Evolutionary conservation across 2,888 invertebrate species (phyloP), one percentile per base, ranked within the genome.

Genomic region (Meliscaeva auricollis): DNA sequence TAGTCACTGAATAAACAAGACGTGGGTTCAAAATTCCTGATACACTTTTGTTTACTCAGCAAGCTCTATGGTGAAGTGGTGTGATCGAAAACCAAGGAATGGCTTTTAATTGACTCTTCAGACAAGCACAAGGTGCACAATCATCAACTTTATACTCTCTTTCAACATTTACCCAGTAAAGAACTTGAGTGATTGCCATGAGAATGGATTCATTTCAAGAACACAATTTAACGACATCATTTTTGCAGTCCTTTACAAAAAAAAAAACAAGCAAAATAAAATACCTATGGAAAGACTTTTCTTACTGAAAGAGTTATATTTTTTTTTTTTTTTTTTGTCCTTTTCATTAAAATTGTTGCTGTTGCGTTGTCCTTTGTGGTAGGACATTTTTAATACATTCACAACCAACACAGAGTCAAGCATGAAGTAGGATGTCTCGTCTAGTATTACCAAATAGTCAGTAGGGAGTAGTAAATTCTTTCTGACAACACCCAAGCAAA

Each of bases 401-500:
- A 17, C 58, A 58, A 38, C 35, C 30, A 1, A 7, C 8, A 9
- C 13, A 0, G 4, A 32, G 56, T 35, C 38, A 15, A 41, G 17
- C 46, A 7, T 46, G 30, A 64, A 64, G 46, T 13, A 46, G 46
- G 30, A 32, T 38, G 46, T 64, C 64, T 64, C 46, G 30, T 30
- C 64, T 64, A 46, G 46, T 64, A 46, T 64, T 64, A 46, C 46
- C 46, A 64, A 64, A 64, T 30, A 64, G 64, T 46, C 46, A 30
- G 64, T 6, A 32, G 46, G 64, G 30, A 64, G 46, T 64, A 46
- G 46, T 64, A 64, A 64, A 64, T 64, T 64, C 46, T 30, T 11
- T 46, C 5, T 64, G 64, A 46, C 46, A 46, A 46, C 46, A 32
- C 26, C 26, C 6, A 32, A 17, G 11, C 3, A 30, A 46, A 32